phyloP scores from a whole-genome alignment of 2,797 vertebrate genomes.

The Anabacerthia variegaticeps region DNA sequence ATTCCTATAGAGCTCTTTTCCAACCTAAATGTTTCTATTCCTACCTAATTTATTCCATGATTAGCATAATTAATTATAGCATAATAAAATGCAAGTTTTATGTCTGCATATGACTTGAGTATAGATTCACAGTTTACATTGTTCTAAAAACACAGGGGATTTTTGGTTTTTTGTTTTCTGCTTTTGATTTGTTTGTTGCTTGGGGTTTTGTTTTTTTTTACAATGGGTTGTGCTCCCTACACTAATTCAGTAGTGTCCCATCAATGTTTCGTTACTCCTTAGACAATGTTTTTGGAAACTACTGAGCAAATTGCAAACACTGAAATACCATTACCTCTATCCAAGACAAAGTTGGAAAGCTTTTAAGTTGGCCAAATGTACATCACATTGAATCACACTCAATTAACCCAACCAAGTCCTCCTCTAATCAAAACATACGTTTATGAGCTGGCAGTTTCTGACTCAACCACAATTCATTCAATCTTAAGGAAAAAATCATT shows the following conservation, averaged over 20 bases:
- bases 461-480: constrained; percentile 54
- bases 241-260: neutral
- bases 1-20: neutral
- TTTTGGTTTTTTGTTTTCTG: neutral
- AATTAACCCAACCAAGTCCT: constrained; percentile 57
- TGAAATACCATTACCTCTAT: neutral
- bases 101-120: neutral
- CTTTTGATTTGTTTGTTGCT: neutral
- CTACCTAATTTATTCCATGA: neutral
- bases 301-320: neutral
- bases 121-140: neutral
- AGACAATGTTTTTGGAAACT: neutral
- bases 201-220: neutral
- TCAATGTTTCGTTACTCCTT: neutral
- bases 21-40: neutral
- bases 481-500: constrained; percentile 65
- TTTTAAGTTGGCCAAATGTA: constrained; percentile 21
- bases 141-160: neutral
- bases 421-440: constrained; percentile 43
- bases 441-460: constrained; percentile 44
- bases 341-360: constrained; percentile 22
- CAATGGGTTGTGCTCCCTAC: neutral
- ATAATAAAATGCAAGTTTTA: neutral
- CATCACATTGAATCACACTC: constrained; percentile 20
- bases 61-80: neutral